Percentiles rank a stretch among this genome's conserved stretches.
Conservation (phyloP, 2,888 invertebrate species). For the Perizoma flavofasciatum region DNA sequence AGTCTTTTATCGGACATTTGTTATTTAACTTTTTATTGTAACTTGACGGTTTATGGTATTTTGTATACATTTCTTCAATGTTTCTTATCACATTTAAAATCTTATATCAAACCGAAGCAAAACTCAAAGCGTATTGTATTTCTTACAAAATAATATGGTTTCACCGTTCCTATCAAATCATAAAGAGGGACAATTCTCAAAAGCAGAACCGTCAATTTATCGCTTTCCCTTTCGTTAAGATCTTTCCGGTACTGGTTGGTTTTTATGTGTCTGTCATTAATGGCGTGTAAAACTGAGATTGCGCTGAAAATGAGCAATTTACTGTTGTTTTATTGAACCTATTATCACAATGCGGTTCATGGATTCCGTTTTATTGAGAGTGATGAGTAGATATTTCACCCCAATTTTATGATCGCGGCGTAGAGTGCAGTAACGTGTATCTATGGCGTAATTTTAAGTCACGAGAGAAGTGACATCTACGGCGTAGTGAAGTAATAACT, state of each 20-base stretch:
- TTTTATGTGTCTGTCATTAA: slow-evolving; percentile 27
- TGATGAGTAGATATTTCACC: slow-evolving; percentile 11
- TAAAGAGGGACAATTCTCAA: too few relatives aligned
- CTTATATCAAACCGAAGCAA: too few relatives aligned
- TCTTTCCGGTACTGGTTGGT: slow-evolving; percentile 7
- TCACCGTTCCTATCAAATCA: too few relatives aligned
- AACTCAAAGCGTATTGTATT: too few relatives aligned
- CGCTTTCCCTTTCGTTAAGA: not conserved
- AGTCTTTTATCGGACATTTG: too few relatives aligned
- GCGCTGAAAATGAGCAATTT: slow-evolving; percentile 29
- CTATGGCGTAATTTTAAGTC: too few relatives aligned
- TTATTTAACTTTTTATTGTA: too few relatives aligned
- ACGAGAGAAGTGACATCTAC: not conserved
- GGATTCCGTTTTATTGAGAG: slow-evolving; percentile 23
- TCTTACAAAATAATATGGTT: too few relatives aligned
- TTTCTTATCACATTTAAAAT: too few relatives aligned
- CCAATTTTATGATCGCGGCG: slow-evolving; percentile 7
- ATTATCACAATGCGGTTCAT: slow-evolving; percentile 26
- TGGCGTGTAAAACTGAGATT: slow-evolving; percentile 29
- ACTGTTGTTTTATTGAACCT: slow-evolving; percentile 27
- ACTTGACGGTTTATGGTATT: too few relatives aligned
- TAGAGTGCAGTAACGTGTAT: not conserved
- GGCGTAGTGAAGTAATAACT: not conserved
- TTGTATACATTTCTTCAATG: too few relatives aligned
- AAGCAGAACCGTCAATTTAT: slow-evolving; percentile 1